Percentiles rank a stretch among this genome's conserved stretches.
phyloP scores from a whole-genome alignment of 2,113 vertebrate species.

The Rhea americana region DNA sequence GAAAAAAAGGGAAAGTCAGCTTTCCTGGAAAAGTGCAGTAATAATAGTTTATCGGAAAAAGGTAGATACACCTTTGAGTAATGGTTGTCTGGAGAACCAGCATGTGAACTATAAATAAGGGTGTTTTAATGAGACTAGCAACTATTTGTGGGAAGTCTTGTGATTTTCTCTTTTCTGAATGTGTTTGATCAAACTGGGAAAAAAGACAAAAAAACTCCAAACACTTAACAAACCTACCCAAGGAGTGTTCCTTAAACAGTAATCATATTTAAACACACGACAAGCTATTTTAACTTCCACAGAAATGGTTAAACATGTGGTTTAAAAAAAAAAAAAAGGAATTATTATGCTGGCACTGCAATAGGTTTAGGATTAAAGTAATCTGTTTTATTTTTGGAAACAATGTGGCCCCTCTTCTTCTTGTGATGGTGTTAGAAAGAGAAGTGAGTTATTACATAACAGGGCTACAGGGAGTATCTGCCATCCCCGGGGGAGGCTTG shows the following conservation, averaged over 20 bases:
- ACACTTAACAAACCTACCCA: not conserved
- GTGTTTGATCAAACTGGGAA: not conserved
- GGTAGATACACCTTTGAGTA: not conserved
- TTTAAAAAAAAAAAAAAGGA: not conserved
- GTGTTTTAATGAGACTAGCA: not conserved
- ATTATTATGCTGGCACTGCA: constrained; percentile 24
- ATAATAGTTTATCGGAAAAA: not conserved
- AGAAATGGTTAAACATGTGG: constrained; percentile 16
- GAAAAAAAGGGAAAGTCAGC: not conserved
- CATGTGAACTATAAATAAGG: rapidly evolving
- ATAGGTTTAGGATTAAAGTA: constrained; percentile 42
- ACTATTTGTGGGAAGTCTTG: not conserved
- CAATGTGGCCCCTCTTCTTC: constrained; percentile 7
- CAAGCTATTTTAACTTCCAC: not conserved
- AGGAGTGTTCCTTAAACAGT: not conserved
- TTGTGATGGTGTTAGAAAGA: not conserved
- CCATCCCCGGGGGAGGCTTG: not conserved
- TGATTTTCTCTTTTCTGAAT: not conserved
- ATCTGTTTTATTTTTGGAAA: constrained; percentile 62
- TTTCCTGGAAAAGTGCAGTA: not conserved
- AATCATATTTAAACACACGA: not conserved
- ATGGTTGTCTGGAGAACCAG: not conserved
- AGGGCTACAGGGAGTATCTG: not conserved
- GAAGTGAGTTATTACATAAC: constrained; percentile 13
- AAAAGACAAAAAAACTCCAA: rapidly evolving